phyloP scores from a whole-genome alignment of 1,140 invertebrate genomes.

The Chironomus tepperi region DNA sequence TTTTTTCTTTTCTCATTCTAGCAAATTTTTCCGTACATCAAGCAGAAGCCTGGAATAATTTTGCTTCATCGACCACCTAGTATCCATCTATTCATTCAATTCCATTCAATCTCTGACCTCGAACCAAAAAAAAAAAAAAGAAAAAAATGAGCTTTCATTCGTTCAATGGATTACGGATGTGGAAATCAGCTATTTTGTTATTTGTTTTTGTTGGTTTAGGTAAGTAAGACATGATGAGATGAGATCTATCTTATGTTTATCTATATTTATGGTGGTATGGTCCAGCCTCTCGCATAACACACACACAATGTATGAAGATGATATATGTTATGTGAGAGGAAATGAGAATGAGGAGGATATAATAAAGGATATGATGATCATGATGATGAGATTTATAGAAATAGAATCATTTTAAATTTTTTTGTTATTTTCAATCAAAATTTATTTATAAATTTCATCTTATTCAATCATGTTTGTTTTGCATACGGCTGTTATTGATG shows the following conservation, averaged over 20 bases:
- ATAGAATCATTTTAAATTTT: background rate
- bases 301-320: background rate
- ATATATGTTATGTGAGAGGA: background rate
- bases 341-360: background rate
- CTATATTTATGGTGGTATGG: background rate
- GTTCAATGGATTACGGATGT: slow-evolving; percentile 1
- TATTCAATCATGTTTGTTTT: too few relatives aligned
- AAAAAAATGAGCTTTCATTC: slow-evolving; percentile 13
- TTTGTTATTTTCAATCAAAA: background rate
- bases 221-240: slow-evolving; percentile 18
- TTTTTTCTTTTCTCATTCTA: background rate
- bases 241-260: slow-evolving; percentile 11
- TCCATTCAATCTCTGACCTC: too few relatives aligned
- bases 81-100: background rate
- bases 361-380: background rate
- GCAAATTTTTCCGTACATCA: background rate
- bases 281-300: too few relatives aligned
- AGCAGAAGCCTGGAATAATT: background rate
- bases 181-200: slow-evolving; percentile 21
- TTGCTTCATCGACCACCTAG: background rate
- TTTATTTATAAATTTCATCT: background rate
- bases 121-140: too few relatives aligned
- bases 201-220: slow-evolving; percentile 22
- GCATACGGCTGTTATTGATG: too few relatives aligned
- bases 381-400: slow-evolving; percentile 8